A percentile compares a stretch with the other conserved stretches of the same genome.
phyloP scores from a whole-genome alignment of 2,797 vertebrate species.

The Pipistrellus pygmaeus region DNA sequence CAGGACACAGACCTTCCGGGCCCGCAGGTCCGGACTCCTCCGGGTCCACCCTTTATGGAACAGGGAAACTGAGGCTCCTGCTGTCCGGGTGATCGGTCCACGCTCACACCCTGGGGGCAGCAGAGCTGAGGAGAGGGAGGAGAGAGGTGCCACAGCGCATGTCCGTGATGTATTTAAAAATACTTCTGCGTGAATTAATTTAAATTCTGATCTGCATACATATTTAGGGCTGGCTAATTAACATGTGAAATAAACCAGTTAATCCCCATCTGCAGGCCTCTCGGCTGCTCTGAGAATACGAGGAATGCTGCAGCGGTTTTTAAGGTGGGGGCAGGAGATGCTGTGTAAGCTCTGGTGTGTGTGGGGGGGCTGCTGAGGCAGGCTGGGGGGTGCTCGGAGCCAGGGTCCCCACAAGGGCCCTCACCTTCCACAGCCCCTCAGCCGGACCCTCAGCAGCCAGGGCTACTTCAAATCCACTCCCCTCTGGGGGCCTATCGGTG shows the following conservation, averaged over 20 bases:
- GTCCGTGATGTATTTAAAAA: constrained; percentile 23
- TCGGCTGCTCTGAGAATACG: neutral
- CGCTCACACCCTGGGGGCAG: neutral
- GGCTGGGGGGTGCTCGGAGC: neutral
- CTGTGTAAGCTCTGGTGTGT: neutral
- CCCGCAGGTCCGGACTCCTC: neutral
- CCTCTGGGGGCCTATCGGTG: neutral
- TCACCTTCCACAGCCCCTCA: neutral
- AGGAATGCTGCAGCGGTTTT: neutral
- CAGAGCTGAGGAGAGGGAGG: neutral
- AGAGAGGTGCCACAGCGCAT: too few species aligned
- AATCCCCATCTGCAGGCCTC: neutral
- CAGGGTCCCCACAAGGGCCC: neutral
- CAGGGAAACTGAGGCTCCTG: neutral
- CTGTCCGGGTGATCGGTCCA: fast-evolving
- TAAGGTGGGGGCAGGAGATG: neutral
- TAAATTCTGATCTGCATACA: neutral
- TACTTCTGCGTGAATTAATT: neutral
- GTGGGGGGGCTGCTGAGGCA: neutral
- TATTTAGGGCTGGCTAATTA: constrained; percentile 1
- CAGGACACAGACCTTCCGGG: neutral
- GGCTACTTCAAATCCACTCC: neutral
- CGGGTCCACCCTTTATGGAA: neutral
- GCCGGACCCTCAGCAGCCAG: neutral
- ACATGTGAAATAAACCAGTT: neutral